Base-by-base conservation (phyloP, 1,140 invertebrate species). In the Brachionus rubens region DNA sequence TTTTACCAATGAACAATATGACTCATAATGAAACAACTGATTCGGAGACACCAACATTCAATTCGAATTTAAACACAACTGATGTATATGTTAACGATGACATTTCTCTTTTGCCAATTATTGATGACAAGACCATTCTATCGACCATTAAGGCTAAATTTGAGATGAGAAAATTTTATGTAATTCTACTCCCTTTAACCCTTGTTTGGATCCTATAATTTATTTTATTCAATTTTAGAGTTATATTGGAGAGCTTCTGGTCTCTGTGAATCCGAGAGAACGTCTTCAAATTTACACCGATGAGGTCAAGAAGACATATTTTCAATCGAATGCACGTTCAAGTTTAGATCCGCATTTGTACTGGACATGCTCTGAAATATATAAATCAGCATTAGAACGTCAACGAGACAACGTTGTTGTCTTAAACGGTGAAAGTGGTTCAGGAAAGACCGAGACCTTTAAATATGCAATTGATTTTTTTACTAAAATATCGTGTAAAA, bases 311-410 rank as follows among this genome's bases (percentile, higher is more conserved):
- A 54, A 28, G 82, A 84, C 94, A 21, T 98, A 97, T 85, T 94
- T 97, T 84, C 94, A 94, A 85, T 81, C 82, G 75, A 67, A 82
- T 87, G 79, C 24, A 36, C 36, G 48, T 14, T 93, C 94, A 80
- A 88, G 96, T 16, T 19, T 40, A 77, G 93, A 94, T 24, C 96
- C 96, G 1, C 96, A 99, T 82, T 98, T 98, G 79, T 99, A 98
- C 85, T 92, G 94, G 48, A 96, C 96, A 79, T 92, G 93, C n/a
- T 96, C 98, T 85, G 98, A 97, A 86, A 91, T 92, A 70, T 98
- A 98, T 83, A 91, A 90, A 72, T 93, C 94, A 82, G 97, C 98
- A 94, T 90, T 92, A 81, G 86, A 94, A 76, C 95, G 94, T 83
- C 88, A 90, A 7, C 92, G 91, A 80, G 90, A 59, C 14, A 91